Conservation (phyloP, 2,888 invertebrate genomes). For the Neocrepidodera transversa region DNA sequence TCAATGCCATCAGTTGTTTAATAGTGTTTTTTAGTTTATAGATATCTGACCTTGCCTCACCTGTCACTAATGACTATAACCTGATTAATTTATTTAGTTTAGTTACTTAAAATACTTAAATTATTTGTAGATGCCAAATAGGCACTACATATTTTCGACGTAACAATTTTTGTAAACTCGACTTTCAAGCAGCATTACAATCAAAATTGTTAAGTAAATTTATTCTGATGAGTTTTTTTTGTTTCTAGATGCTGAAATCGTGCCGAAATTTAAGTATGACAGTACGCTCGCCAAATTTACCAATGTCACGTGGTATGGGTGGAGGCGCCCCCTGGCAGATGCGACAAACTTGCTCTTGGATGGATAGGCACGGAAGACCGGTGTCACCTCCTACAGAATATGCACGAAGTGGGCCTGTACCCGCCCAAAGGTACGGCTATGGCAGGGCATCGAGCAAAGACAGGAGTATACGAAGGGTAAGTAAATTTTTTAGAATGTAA, state of each 20-base stretch:
- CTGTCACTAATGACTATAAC: too few relatives aligned
- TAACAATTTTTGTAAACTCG: too few relatives aligned
- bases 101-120: too few relatives aligned
- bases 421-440: constrained; percentile 55
- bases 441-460: constrained; percentile 66
- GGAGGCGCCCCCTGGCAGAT: constrained; percentile 63
- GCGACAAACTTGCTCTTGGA: constrained; percentile 91
- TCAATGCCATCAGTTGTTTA: too few relatives aligned
- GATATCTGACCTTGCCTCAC: too few relatives aligned
- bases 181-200: too few relatives aligned
- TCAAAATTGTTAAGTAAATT: too few relatives aligned
- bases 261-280: constrained; percentile 89
- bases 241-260: constrained; percentile 84
- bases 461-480: constrained; percentile 71
- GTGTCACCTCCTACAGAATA: constrained; percentile 83
- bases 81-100: too few relatives aligned
- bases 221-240: too few relatives aligned
- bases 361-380: constrained; percentile 89
- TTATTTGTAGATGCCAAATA: too few relatives aligned
- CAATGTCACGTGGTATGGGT: constrained; percentile 61
- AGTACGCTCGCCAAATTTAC: constrained; percentile 80
- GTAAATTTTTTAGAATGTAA: constrained; percentile 42
- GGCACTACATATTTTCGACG: too few relatives aligned
- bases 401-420: constrained; percentile 48
- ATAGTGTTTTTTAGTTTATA: too few relatives aligned